Conservation (phyloP, 2,888 invertebrate genomes). For the Ypsolopha scabrella region DNA sequence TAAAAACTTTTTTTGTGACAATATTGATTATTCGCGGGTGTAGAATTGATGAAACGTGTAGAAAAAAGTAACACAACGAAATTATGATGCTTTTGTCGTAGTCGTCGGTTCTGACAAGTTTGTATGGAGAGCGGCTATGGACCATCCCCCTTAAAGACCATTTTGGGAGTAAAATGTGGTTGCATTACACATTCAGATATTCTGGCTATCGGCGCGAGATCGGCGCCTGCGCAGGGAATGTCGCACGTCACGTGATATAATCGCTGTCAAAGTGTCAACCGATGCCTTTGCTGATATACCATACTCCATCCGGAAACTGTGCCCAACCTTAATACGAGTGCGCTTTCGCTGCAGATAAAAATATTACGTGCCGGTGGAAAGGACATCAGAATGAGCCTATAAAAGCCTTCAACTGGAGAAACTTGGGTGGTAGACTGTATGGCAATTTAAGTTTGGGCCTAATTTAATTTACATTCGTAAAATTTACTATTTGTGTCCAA, state of each 20-base stretch:
- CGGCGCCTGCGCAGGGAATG: not conserved
- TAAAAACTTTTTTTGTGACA: too few relatives aligned
- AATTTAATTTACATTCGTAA: too few relatives aligned
- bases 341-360: conserved; percentile 46
- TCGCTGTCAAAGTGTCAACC: conserved; percentile 14
- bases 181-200: not conserved
- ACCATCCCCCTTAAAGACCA: not conserved
- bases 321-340: conserved; percentile 21
- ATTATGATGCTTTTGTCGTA: too few relatives aligned
- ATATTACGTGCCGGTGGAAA: conserved; percentile 22
- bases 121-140: too few relatives aligned
- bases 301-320: conserved; percentile 12
- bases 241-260: conserved; percentile 18
- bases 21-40: too few relatives aligned
- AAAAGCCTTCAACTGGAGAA: too few relatives aligned
- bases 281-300: conserved; percentile 21
- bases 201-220: not conserved
- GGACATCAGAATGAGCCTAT: not conserved
- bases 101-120: too few relatives aligned
- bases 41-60: too few relatives aligned
- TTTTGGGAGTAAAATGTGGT: not conserved
- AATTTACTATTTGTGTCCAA: too few relatives aligned
- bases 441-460: too few relatives aligned
- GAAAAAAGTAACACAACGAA: too few relatives aligned
- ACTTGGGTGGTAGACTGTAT: too few relatives aligned